Evolutionary conservation across 2,113 vertebrate genomes (phyloP).

Genomic region (Nicator chloris): DNA sequence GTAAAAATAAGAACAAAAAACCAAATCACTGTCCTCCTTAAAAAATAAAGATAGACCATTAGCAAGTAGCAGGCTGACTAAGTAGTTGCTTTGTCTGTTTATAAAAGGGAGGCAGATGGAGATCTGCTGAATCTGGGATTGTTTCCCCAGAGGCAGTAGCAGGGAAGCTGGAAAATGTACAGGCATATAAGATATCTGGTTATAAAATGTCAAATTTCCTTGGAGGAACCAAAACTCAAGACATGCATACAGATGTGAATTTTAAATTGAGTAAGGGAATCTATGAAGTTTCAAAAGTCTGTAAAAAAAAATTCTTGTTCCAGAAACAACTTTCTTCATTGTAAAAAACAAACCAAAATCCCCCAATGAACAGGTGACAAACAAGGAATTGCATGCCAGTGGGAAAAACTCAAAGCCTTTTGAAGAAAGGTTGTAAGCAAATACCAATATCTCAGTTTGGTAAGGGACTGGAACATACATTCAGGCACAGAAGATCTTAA

Average conservation of each 20-base stretch:
- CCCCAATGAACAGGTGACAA: neutral
- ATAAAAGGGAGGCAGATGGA: slow-evolving; percentile 60
- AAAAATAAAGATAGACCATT: slow-evolving; percentile 11
- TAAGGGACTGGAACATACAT: neutral
- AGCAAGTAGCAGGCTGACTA: slow-evolving; percentile 35
- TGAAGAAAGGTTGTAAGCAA: neutral
- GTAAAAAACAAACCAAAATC: neutral
- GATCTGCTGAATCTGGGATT: slow-evolving; percentile 59
- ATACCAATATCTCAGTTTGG: neutral
- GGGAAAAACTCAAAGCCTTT: neutral
- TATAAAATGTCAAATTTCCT: slow-evolving; percentile 16
- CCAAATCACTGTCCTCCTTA: slow-evolving; percentile 37
- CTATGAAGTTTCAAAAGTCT: neutral
- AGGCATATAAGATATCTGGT: neutral
- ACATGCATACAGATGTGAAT: neutral
- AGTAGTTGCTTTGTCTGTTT: slow-evolving; percentile 48
- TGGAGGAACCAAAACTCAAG: neutral
- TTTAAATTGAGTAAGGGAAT: slow-evolving; percentile 8
- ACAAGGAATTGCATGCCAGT: neutral
- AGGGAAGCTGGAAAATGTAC: neutral
- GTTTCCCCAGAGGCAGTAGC: slow-evolving; percentile 23
- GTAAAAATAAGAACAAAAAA: neutral
- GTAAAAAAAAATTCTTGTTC: neutral
- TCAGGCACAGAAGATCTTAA: neutral
- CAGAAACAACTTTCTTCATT: neutral